Base-by-base conservation (phyloP, 2,113 vertebrate genomes). In the Microcebus griseorufus region DNA sequence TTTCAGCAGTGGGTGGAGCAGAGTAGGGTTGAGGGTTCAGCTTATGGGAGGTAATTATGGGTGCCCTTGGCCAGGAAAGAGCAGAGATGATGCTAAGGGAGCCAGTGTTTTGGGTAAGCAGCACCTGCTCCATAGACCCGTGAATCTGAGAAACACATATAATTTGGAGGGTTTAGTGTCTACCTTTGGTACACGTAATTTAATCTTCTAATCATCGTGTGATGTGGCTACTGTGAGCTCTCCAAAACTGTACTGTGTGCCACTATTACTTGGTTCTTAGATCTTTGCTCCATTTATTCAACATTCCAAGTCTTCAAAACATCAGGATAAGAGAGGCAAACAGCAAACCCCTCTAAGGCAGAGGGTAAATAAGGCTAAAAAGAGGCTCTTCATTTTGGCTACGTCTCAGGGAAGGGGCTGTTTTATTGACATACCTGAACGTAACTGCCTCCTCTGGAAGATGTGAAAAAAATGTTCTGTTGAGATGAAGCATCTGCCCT, bases 21-120 rank as follows among this genome's bases (percentile, higher is more conserved):
- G 64, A 70, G 93, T 53, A 55, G 83, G 95, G 88, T 96, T 92
- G 91, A 48, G 23, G 37, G 95, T 95, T 98, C 96, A 97, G 95
- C 76, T 85, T 93, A 53, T 1, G 25, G 86, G 88, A 92, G 82
- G 81, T 97, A 97, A 97, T 98, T 97, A 97, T 5, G 65, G 94
- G 93, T 85, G 92, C 73, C 79, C 79, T 93, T 69, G 87, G 94
- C 88, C n/a, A 34, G 73, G 73, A 86, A 92, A 85, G 93, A 97
- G 87, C 65, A 76, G 93, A 85, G 90, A 95, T 84, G 90, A 95
- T 87, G 85, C 48, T 67, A 53, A 90, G 81, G 73, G 72, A 84
- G 67, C 6, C 55, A 17, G 1, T 72, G 84, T 92, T 96, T 94
- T 62, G 11, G 48, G 65, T 88, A 84, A 95, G 87, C 58, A 94